A percentile compares a stretch with the other conserved stretches of the same genome.
Evolutionary conservation across 2,888 invertebrate genomes (phyloP).

Genomic region (Lasioglossum zephyrum): DNA sequence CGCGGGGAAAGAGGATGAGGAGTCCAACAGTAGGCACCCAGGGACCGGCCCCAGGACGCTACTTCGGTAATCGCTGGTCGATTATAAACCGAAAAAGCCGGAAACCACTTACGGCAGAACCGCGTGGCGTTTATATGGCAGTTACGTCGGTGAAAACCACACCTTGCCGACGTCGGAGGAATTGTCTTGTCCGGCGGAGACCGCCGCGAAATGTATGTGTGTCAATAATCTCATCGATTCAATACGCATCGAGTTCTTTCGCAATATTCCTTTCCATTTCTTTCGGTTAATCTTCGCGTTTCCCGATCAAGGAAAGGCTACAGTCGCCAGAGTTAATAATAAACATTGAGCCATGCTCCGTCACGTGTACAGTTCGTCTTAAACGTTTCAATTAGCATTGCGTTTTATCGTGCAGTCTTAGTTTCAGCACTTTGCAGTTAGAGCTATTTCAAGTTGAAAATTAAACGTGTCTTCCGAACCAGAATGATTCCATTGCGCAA

Average conservation of each 20-base stretch:
- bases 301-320: not conserved
- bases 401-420: too few species aligned
- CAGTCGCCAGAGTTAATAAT: not conserved
- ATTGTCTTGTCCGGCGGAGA: slow-evolving; percentile 49
- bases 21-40: slow-evolving; percentile 82
- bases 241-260: not conserved
- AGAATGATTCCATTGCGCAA: too few species aligned
- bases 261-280: not conserved
- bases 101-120: slow-evolving; percentile 82
- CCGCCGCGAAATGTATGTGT: slow-evolving; percentile 16
- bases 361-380: too few species aligned
- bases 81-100: slow-evolving; percentile 84
- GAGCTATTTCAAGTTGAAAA: too few species aligned
- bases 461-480: too few species aligned
- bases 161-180: slow-evolving; percentile 59
- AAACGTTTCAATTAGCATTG: too few species aligned
- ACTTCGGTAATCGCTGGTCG: slow-evolving; percentile 80
- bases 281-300: not conserved
- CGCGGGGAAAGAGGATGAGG: slow-evolving; percentile 46
- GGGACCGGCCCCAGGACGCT: slow-evolving; percentile 78
- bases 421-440: too few species aligned
- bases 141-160: slow-evolving; percentile 73
- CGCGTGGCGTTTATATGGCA: slow-evolving; percentile 77
- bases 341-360: not conserved
- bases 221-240: slow-evolving; percentile 22